Evolutionary conservation across 2,888 invertebrate genomes (phyloP).

Genomic region (Spatulosminthurus flaviceps): DNA sequence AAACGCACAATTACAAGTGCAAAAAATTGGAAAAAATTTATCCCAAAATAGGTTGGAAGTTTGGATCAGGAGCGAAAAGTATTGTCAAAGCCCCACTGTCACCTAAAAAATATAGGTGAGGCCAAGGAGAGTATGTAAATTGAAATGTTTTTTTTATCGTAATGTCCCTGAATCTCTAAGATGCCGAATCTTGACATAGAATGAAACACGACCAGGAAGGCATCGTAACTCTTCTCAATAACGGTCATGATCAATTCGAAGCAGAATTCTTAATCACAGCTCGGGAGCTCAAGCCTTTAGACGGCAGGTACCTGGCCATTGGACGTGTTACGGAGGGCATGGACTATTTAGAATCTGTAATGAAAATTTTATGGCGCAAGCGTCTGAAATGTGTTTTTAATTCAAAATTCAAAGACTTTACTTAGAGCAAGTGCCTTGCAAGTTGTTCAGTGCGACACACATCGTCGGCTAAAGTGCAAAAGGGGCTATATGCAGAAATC

Average conservation of each 20-base stretch:
- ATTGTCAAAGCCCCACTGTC: not conserved
- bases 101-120: conserved; percentile 15
- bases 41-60: conserved; percentile 24
- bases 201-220: conserved; percentile 47
- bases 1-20: conserved; percentile 15
- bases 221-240: conserved; percentile 36
- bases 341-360: conserved; percentile 42
- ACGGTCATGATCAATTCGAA: conserved; percentile 28
- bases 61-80: not conserved
- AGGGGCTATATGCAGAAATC: not conserved
- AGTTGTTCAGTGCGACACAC: too few relatives aligned
- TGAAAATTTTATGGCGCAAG: not conserved
- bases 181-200: conserved; percentile 3
- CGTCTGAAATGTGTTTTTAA: too few relatives aligned
- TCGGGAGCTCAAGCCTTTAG: conserved; percentile 35
- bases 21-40: conserved; percentile 32
- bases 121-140: too few relatives aligned
- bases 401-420: too few relatives aligned
- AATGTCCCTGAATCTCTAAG: not conserved
- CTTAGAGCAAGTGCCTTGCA: too few relatives aligned
- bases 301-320: conserved; percentile 47
- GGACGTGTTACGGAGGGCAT: conserved; percentile 49
- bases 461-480: too few relatives aligned
- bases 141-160: not conserved
- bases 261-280: conserved; percentile 47